Evolutionary conservation across 92 coral and sea anemone species (phyloP), one percentile per base, ranked within the genome.

Genomic region (Parazoanthus swiftii): DNA sequence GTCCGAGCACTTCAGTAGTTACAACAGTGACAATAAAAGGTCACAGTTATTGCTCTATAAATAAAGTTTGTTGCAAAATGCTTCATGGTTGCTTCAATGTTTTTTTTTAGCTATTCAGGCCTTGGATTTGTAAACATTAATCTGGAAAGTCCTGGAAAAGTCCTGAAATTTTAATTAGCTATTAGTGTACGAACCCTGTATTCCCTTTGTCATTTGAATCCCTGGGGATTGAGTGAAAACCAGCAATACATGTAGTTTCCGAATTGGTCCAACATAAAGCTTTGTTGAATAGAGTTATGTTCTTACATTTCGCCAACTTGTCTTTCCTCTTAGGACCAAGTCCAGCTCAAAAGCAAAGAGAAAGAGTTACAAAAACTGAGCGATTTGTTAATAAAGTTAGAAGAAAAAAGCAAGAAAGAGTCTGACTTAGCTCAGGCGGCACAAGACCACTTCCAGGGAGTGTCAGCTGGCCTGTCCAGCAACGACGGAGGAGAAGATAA

Each of bases 391-490:
- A 46, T 79, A 42, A 93, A 97, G 88, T 90, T 95, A 44, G 95
- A 95, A 86, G 93, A 93, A 81, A 94, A 91, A 76, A 93, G 99
- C 76, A 95, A 93, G 81, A 89, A 86, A 81, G 99, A 97, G 85
- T 86, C 94, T 3, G 94, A 95, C n/a, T 86, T 91, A 37, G 95
- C 92, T 39, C 92, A 93, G 76, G 67, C 88, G 16, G 99, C 99
- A 20, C 99, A 97, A 76, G 97, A 97, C 79, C 98, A 95, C 87
- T 94, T 92, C 56, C 99, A 97, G 91, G 99, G 98, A 16, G 98
- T 97, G 88, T 97, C 99, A 38, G 98, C 99, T 13, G 99, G 99
- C 36, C 92, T 97, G 43, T 95, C 98, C 39, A 95, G 98, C 74
- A 92, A 88, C 63, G 98, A 97, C 37, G 97, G 93, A 29, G 98